Percentiles rank a stretch among this genome's conserved stretches.
Evolutionary conservation across 2,888 invertebrate genomes (phyloP).

Genomic region (Thalpophila matura): DNA sequence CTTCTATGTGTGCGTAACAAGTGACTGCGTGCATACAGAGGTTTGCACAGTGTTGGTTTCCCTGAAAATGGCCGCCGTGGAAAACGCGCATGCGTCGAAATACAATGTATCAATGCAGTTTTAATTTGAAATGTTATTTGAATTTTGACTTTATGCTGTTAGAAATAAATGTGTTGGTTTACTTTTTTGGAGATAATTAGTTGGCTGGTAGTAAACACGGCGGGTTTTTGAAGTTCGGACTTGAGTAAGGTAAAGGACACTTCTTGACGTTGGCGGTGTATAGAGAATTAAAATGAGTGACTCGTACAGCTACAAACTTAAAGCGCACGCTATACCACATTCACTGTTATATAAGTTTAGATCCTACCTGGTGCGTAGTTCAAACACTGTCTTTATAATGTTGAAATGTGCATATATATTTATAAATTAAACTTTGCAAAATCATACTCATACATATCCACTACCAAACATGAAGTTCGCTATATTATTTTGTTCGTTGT

Average conservation of each 20-base stretch:
- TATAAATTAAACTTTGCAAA: no score
- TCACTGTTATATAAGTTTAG: slow-evolving; percentile 4
- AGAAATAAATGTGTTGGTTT: slow-evolving; percentile 22
- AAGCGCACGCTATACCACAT: slow-evolving; percentile 17
- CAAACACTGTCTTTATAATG: neutral
- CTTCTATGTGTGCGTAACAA: slow-evolving; percentile 64
- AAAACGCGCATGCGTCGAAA: slow-evolving; percentile 78
- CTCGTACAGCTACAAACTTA: slow-evolving; percentile 47
- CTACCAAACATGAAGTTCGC: no score
- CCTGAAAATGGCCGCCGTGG: slow-evolving; percentile 86
- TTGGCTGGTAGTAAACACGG: slow-evolving; percentile 69
- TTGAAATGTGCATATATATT: neutral
- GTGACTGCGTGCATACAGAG: slow-evolving; percentile 46
- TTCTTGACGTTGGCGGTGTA: slow-evolving; percentile 71
- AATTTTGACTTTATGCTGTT: slow-evolving; percentile 50
- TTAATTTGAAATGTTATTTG: neutral
- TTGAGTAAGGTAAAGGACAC: slow-evolving; percentile 87
- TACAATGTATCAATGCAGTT: slow-evolving; percentile 24
- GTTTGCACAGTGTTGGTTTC: slow-evolving; percentile 73
- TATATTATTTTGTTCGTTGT: no score
- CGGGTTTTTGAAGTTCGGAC: slow-evolving; percentile 86
- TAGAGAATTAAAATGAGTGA: slow-evolving; percentile 69
- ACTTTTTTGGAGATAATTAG: slow-evolving; percentile 4
- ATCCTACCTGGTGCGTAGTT: neutral
- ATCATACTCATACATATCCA: no score